A percentile compares a stretch with the other conserved stretches of the same genome.
Conservation (phyloP, 2,113 vertebrate genomes). For the Sturnus vulgaris region DNA sequence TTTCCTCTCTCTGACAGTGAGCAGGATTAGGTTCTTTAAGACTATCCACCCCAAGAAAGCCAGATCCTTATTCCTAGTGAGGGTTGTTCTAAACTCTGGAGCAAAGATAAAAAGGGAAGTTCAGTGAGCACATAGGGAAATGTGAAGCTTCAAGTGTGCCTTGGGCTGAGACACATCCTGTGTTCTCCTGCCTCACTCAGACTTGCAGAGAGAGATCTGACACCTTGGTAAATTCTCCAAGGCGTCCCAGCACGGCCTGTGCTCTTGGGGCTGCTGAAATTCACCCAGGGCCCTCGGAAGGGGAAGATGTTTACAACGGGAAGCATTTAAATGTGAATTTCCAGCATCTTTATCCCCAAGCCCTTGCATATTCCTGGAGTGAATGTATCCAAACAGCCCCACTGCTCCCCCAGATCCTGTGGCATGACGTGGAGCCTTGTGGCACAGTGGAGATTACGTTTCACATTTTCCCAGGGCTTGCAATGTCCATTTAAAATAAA, state of each 20-base stretch:
- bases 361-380: background rate
- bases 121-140: background rate
- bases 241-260: background rate
- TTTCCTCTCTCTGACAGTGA: background rate
- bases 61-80: background rate
- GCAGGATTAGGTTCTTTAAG: background rate
- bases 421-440: background rate
- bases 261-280: background rate
- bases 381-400: background rate
- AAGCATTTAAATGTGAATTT: background rate
- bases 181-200: background rate
- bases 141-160: background rate
- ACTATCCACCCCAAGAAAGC: background rate
- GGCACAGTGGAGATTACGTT: background rate
- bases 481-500: background rate
- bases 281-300: background rate
- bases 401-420: background rate
- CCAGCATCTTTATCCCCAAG: background rate
- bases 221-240: background rate
- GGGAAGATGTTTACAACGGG: background rate
- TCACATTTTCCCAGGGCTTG: background rate
- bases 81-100: background rate
- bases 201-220: background rate
- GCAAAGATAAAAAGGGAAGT: background rate
- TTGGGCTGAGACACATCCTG: background rate